Evolutionary conservation across 2,888 invertebrate species (phyloP).

Genomic region (Agrenia bidenticulata): DNA sequence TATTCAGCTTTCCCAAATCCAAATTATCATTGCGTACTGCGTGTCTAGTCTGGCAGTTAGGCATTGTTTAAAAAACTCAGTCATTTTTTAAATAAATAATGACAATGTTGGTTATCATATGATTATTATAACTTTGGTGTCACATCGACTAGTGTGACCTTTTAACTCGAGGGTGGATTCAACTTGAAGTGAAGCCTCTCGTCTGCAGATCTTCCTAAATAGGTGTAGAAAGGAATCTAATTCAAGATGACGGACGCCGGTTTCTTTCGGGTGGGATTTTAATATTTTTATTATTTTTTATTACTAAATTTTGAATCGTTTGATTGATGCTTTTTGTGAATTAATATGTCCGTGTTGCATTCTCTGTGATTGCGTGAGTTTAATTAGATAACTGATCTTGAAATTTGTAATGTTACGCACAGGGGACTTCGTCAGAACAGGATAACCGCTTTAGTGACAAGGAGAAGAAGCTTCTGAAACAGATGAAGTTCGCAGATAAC

Average conservation of each 20-base stretch:
- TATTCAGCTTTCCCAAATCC: neutral
- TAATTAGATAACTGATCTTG: neutral
- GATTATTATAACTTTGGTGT: no score
- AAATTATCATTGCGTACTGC: no score
- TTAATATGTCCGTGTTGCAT: no score
- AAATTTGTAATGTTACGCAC: constrained; percentile 22
- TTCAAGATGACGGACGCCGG: constrained; percentile 58
- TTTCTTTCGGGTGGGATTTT: constrained; percentile 57
- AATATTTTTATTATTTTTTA: no score
- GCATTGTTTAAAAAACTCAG: no score
- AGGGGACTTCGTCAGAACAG: constrained; percentile 99
- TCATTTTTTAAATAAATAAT: no score
- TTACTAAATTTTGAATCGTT: no score
- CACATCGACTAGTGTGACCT: no score
- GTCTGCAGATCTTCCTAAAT: neutral
- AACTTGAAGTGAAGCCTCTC: neutral
- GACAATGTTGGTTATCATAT: no score
- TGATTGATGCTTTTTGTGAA: neutral
- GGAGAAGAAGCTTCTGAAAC: constrained; percentile 97
- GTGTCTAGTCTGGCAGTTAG: no score
- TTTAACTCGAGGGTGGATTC: no score
- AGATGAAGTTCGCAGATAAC: constrained; percentile 96
- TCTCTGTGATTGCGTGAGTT: neutral
- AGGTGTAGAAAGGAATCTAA: no score
- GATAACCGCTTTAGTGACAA: constrained; percentile 99